Evolutionary conservation across 2,888 invertebrate genomes (phyloP).

Genomic region (Lysandra coridon): DNA sequence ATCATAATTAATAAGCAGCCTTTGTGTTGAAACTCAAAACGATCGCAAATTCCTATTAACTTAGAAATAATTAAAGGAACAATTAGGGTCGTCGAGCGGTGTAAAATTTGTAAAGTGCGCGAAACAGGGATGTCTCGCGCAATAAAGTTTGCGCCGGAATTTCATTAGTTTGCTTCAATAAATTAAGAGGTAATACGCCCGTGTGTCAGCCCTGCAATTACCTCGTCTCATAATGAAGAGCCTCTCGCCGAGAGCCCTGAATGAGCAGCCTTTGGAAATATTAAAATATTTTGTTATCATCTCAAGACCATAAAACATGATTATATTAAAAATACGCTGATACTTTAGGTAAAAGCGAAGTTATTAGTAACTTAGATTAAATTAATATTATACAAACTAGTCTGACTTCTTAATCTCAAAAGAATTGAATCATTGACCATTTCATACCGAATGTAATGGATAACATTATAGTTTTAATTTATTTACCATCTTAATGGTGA

Average conservation of each 20-base stretch:
- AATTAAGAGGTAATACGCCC: conserved; percentile 80
- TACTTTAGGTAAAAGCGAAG: not conserved
- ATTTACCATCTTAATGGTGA: too few species aligned
- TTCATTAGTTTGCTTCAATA: conserved; percentile 81
- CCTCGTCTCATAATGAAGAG: conserved; percentile 76
- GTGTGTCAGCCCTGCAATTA: conserved; percentile 79
- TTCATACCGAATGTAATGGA: too few species aligned
- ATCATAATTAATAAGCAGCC: not conserved
- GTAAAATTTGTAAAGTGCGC: conserved; percentile 69
- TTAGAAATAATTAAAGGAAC: conserved; percentile 77
- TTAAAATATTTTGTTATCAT: conserved; percentile 13
- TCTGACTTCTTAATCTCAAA: too few species aligned
- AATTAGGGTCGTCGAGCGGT: conserved; percentile 64
- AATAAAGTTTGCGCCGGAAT: conserved; percentile 78
- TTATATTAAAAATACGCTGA: not conserved
- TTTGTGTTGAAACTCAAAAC: not conserved
- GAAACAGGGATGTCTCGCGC: conserved; percentile 74
- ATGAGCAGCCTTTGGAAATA: conserved; percentile 43
- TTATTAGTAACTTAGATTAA: not conserved
- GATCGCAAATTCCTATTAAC: conserved; percentile 52
- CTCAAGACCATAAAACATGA: not conserved
- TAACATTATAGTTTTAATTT: too few species aligned
- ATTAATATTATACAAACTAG: too few species aligned
- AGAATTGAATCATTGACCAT: too few species aligned
- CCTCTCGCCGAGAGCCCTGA: conserved; percentile 52